Conservation (phyloP, 2,888 invertebrate species). For the Argyra leucocephala region DNA sequence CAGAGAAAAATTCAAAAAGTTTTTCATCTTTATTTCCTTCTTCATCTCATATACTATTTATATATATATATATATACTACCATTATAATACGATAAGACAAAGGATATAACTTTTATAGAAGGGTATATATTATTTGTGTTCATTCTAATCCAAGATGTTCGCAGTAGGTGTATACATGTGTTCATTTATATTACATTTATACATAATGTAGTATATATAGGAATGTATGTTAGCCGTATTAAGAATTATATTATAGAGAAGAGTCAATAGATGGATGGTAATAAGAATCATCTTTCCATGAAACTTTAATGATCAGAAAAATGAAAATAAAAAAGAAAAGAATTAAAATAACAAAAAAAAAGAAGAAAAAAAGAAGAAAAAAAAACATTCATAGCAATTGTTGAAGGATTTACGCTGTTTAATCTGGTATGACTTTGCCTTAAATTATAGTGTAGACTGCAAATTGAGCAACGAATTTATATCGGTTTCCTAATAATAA, state of each 20-base stretch:
- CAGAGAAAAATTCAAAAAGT: not conserved
- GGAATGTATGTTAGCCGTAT: not conserved
- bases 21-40: constrained; percentile 2
- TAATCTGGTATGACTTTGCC: not conserved
- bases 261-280: too few relatives aligned
- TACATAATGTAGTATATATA: not conserved
- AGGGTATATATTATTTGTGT: not conserved
- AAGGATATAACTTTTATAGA: not conserved
- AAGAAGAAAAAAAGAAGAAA: not conserved
- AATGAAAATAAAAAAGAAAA: not conserved
- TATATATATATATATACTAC: too few relatives aligned
- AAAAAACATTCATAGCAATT: not conserved
- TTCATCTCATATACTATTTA: not conserved
- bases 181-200: too few relatives aligned
- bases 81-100: not conserved
- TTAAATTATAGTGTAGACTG: not conserved
- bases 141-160: too few relatives aligned
- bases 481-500: not conserved
- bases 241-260: not conserved
- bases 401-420: not conserved
- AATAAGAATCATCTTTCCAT: not conserved
- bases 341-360: not conserved
- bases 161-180: too few relatives aligned
- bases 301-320: not conserved
- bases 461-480: not conserved